Evolutionary conservation across 2,113 vertebrate genomes (phyloP), one percentile per base, ranked within the genome.

Genomic region (Tragelaphus buxtoni): DNA sequence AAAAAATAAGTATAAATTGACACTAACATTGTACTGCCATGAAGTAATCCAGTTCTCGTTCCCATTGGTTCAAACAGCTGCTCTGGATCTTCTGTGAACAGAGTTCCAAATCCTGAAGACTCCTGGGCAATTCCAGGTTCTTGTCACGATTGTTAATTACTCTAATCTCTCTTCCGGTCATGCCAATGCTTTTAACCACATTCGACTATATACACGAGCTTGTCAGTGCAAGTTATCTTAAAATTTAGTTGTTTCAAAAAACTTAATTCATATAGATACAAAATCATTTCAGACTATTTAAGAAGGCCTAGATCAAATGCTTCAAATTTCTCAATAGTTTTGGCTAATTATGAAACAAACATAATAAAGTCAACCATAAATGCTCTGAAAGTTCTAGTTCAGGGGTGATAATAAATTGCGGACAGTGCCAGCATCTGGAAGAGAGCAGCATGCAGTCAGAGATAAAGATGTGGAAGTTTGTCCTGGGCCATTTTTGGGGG

Each of bases 1-100:
- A 82, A 61, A 53, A 90, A 74, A 39, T 28, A 82, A 91, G 80
- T 77, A 96, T 97, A 96, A 96, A 90, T 77, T 89, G 95, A 85
- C 39, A 74, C 51, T 94, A 86, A 91, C 83, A 45, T 80, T 96
- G 69, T 56, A 80, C 55, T 61, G 53, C 39, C 14, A 16, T 30
- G 82, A 97, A 96, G 51, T 74, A 93, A 97, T 63, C 45, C 30
- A 83, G 60, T 91, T 81, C 65, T 94, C 39, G 32, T 87, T 85
- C 42, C 80, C 47, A 80, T 4, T 65, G 80, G 51, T 82, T 92
- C 84, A 81, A 94, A 83, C 13, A 14, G 45, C 26, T 88, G 14
- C 85, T 95, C 24, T 74, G 82, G 74, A 77, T 14, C 47, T 90
- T 88, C 45, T 13, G 12, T 5, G n/a, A 96, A 81, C 69, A 95